Evolutionary conservation across 2,888 invertebrate species (phyloP), one percentile per base, ranked within the genome.

Genomic region (Xestia ashworthii): DNA sequence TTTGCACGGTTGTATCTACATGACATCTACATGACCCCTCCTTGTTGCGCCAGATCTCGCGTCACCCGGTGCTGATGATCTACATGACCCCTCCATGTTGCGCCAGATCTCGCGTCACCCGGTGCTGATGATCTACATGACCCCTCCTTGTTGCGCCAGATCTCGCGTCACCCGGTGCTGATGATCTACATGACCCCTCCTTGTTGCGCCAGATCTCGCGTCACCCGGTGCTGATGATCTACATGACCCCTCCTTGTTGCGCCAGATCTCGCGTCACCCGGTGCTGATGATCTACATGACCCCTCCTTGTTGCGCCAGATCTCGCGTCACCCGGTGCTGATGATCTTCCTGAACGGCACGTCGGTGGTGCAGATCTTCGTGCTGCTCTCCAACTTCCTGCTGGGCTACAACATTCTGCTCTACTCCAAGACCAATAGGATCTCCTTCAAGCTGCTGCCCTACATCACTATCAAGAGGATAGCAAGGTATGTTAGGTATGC

Each of bases 331-430:
- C 91, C 93, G 0, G 46, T 89, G n/a, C 80, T 93, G 78, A 93
- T 93, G 91, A 48, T 93, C n/a, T 90, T 94, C 78, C 88, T 93
- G 82, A 95, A 95, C 89, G 95, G 95, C 32, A 92, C 95, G 0
- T 89, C 92, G 0, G 83, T 94, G 50, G 93, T 94, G 84, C 94
- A 95, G 86, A 80, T 90, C 25, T 95, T 95, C 87, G 86, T 95
- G 77, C 84, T 94, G 84, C 75, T 95, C 66, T 94, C 95, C 75
- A 93, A 89, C 85, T 95, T 95, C 88, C 90, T 95, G 73, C 90
- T 95, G 46, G 91, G 93, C 46, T 93, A 94, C 89, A 94, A 92
- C 83, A 79, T 94, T 83, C 91, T 95, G 80, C 86, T 93, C 32
- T 76, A 82, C 78, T 80, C 92, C 55, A 91, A 91, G 85, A 86